Evolutionary conservation across 2,888 invertebrate genomes (phyloP).

Genomic region (Nasonovia ribisnigri): DNA sequence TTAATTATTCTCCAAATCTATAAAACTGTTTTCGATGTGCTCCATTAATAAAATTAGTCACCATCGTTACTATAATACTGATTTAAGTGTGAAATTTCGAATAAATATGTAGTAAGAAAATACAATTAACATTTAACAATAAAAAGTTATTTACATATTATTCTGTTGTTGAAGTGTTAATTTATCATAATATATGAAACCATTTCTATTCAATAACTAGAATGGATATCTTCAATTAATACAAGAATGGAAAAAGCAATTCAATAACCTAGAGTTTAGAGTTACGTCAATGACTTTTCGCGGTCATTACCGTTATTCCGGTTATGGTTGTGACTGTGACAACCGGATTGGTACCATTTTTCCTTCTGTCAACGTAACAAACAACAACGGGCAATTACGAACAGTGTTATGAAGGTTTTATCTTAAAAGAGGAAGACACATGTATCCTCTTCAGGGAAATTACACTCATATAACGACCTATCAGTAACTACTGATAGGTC

Average conservation of each 20-base stretch:
- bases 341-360: slow-evolving; percentile 59
- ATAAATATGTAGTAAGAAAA: background rate
- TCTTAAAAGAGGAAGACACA: slow-evolving; percentile 31
- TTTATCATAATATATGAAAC: background rate
- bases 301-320: slow-evolving; percentile 64
- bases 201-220: background rate
- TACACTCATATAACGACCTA: background rate
- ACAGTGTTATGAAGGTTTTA: slow-evolving; percentile 39
- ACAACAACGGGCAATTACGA: slow-evolving; percentile 39
- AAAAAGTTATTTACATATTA: background rate
- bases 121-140: background rate
- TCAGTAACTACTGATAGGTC: slow-evolving; percentile 36
- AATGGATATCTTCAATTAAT: slow-evolving; percentile 22
- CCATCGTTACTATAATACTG: background rate
- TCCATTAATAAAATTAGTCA: background rate
- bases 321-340: slow-evolving; percentile 50
- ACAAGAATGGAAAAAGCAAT: slow-evolving; percentile 21
- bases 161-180: background rate
- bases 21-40: background rate
- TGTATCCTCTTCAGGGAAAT: slow-evolving; percentile 15
- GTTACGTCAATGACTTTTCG: slow-evolving; percentile 63
- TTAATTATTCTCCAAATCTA: background rate
- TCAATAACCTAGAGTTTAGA: slow-evolving; percentile 43
- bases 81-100: background rate
- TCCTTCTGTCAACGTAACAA: slow-evolving; percentile 48